phyloP scores from a whole-genome alignment of 2,797 vertebrate genomes.

The Choloepus didactylus region DNA sequence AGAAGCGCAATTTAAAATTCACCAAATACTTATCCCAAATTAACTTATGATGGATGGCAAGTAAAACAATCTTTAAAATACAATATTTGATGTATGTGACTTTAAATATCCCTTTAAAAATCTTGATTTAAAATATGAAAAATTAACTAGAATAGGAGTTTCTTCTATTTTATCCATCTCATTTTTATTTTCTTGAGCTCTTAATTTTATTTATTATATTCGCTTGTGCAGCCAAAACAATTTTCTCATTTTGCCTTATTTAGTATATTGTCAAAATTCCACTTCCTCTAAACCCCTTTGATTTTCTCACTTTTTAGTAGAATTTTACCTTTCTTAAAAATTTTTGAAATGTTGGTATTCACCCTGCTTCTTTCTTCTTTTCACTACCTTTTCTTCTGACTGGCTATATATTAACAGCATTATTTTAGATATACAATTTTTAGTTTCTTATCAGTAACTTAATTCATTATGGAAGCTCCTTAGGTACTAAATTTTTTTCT shows the following conservation, averaged over 20 bases:
- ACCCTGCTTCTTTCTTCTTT: not conserved
- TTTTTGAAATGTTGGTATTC: not conserved
- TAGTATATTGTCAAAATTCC: not conserved
- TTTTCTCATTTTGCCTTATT: not conserved
- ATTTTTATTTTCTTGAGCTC: not conserved
- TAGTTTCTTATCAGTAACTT: not conserved
- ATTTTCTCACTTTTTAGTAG: not conserved
- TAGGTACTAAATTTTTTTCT: not conserved
- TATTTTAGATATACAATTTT: not conserved
- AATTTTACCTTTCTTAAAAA: not conserved
- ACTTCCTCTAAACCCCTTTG: not conserved
- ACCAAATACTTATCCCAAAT: not conserved
- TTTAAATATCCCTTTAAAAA: not conserved
- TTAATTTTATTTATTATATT: not conserved
- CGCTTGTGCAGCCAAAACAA: not conserved
- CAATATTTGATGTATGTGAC: not conserved
- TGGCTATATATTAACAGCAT: not conserved
- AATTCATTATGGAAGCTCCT: not conserved
- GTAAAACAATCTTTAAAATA: constrained; percentile 44
- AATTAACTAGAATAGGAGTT: not conserved
- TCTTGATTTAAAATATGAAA: not conserved
- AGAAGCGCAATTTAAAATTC: constrained; percentile 29
- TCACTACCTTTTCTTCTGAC: not conserved
- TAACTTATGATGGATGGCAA: not conserved
- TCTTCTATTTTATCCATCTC: not conserved